phyloP scores from a whole-genome alignment of 2,888 invertebrate genomes.

The Pheosia tremula region DNA sequence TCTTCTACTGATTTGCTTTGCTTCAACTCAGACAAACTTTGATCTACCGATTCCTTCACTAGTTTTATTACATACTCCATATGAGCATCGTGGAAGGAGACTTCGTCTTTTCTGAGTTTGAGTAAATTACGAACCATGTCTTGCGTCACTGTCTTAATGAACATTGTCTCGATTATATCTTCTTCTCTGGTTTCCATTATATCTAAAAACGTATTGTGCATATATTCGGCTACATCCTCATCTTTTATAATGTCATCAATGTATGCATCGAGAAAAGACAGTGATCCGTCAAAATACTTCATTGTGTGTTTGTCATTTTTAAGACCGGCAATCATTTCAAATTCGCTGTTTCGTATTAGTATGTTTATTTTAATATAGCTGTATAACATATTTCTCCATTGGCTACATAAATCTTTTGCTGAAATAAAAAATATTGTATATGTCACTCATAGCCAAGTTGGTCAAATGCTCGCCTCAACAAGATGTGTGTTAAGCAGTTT shows the following conservation, averaged over 20 bases:
- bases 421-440: background rate
- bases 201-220: background rate
- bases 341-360: background rate
- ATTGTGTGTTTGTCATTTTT: background rate
- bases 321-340: background rate
- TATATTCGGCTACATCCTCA: background rate
- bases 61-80: constrained; percentile 4
- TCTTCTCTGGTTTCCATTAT: background rate
- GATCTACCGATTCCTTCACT: background rate
- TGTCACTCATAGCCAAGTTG: no score
- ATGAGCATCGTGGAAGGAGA: background rate
- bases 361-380: background rate
- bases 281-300: background rate
- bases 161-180: background rate
- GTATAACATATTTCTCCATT: background rate
- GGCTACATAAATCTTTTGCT: background rate
- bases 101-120: constrained; percentile 1
- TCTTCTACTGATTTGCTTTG: background rate
- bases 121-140: constrained; percentile 4
- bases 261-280: background rate
- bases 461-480: no score
- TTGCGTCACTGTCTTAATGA: background rate
- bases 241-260: background rate
- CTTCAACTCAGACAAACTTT: background rate
- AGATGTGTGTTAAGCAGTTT: no score